phyloP scores from a whole-genome alignment of 2,888 invertebrate genomes.

The Monoplex corrugatus region DNA sequence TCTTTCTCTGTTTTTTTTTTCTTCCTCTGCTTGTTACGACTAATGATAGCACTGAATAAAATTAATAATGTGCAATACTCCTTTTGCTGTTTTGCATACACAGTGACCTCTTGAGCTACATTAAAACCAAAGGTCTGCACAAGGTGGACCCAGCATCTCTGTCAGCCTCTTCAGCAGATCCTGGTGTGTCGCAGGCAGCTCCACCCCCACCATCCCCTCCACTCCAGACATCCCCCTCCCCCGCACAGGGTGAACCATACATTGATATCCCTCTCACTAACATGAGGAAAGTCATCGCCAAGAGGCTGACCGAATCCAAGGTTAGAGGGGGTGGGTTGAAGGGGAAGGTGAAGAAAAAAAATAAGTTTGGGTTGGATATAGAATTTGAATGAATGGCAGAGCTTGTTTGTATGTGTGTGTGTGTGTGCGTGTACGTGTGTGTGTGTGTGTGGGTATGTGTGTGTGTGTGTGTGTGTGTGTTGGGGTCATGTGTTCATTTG shows the following conservation, averaged over 20 bases:
- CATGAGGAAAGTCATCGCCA: conserved; percentile 86
- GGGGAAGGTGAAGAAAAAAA: too few relatives aligned
- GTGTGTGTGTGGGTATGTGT: too few relatives aligned
- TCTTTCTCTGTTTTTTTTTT: background rate
- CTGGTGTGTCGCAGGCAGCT: conserved; percentile 38
- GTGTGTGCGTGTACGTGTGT: background rate
- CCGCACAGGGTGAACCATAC: conserved; percentile 52
- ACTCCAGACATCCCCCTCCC: conserved; percentile 22
- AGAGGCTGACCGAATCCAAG: conserved; percentile 86
- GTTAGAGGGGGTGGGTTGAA: conserved; percentile 59
- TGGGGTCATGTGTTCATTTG: too few relatives aligned
- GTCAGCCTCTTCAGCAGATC: background rate
- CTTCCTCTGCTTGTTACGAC: background rate
- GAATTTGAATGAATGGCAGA: too few relatives aligned
- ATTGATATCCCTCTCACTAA: conserved; percentile 85
- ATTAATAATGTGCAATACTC: too few relatives aligned
- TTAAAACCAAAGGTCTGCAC: conserved; percentile 69
- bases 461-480: too few relatives aligned
- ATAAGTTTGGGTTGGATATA: too few relatives aligned
- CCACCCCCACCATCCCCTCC: conserved; percentile 67
- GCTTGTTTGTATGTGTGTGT: too few relatives aligned
- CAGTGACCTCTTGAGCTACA: conserved; percentile 77
- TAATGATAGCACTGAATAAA: too few relatives aligned
- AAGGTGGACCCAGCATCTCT: conserved; percentile 58
- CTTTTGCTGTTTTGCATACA: conserved; percentile 39